phyloP scores from a whole-genome alignment of 2,113 vertebrate species.

The Candoia aspera region DNA sequence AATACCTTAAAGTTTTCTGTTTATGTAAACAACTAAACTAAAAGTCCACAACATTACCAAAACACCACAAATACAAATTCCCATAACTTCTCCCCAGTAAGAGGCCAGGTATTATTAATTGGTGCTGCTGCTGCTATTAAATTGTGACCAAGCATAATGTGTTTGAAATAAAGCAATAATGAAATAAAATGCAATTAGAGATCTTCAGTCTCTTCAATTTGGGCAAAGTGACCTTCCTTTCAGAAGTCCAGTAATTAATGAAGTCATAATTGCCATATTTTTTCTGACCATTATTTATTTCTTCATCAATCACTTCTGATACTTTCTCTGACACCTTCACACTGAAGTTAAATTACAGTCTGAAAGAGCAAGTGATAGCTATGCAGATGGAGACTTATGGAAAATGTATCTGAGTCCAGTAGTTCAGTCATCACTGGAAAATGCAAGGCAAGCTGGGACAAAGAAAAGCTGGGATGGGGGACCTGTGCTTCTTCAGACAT shows the following conservation, averaged over 20 bases:
- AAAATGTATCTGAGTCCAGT: slow-evolving; percentile 30
- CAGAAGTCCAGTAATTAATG: slow-evolving; percentile 55
- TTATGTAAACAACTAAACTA: slow-evolving; percentile 45
- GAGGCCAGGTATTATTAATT: slow-evolving; percentile 68
- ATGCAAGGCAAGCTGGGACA: slow-evolving; percentile 12
- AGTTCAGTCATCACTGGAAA: no score
- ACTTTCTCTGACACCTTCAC: slow-evolving; percentile 38
- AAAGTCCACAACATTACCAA: slow-evolving; percentile 49
- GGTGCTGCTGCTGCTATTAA: slow-evolving; percentile 64
- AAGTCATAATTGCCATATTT: slow-evolving; percentile 61
- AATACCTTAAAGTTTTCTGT: slow-evolving; percentile 66
- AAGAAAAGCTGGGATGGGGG: background rate
- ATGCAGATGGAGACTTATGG: slow-evolving; percentile 30
- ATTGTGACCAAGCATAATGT: slow-evolving; percentile 68
- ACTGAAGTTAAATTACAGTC: slow-evolving; percentile 47
- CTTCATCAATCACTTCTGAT: slow-evolving; percentile 17
- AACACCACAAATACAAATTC: slow-evolving; percentile 51
- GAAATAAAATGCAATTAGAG: slow-evolving; percentile 65
- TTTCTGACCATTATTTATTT: slow-evolving; percentile 53
- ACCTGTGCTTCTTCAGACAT: background rate
- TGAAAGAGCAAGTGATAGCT: slow-evolving; percentile 56
- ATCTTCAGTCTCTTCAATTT: slow-evolving; percentile 57
- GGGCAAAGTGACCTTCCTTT: slow-evolving; percentile 67
- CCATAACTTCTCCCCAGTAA: slow-evolving; percentile 48
- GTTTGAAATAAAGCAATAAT: slow-evolving; percentile 70